Evolutionary conservation across 2,888 invertebrate genomes (phyloP), one percentile per base, ranked within the genome.

Genomic region (Furcula furcula): DNA sequence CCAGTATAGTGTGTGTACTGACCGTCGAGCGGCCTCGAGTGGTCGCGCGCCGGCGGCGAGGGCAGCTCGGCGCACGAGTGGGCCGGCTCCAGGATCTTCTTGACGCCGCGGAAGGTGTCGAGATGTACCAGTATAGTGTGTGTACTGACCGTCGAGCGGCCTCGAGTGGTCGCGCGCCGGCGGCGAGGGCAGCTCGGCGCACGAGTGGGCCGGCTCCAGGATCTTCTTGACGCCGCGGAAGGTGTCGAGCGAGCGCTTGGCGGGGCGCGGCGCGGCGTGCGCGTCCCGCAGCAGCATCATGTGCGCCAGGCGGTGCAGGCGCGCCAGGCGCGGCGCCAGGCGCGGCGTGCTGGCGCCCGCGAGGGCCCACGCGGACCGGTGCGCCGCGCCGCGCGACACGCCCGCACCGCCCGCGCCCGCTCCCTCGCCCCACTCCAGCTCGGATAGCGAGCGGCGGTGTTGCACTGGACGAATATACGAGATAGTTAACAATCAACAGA

Each of bases 201-300:
- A 94, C 4, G 94, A 94, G 20, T 86, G 86, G 15, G 82, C 87
- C 29, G 92, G 92, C 42, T 95, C 95, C 2, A 96, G 90, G 45
- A 96, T 94, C 84, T 94, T 95, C 79, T 94, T 94, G 34, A 95
- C 95, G 48, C 95, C 95, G 46, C 94, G 92, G 76, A 94, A 92
- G 56, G 94, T 92, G 56, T 93, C 92, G 29, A 96, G 89, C 5
- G 94, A 93, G 91, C 94, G 94, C 28, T 91, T 90, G 46, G 90
- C 91, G 31, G 78, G 71, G 36, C 65, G 66, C 36, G 79, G 94
- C 64, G 93, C 93, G 72, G 96, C 95, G 78, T 95, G 94, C 34
- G 94, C 92, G 86, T 96, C 96, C 55, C 94, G 92, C 52, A 94
- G 91, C 73, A 96, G 94, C 93, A 97, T 97, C 42, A 94, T 93